phyloP scores from a whole-genome alignment of 2,113 vertebrate species.

The Archilochus colubris region DNA sequence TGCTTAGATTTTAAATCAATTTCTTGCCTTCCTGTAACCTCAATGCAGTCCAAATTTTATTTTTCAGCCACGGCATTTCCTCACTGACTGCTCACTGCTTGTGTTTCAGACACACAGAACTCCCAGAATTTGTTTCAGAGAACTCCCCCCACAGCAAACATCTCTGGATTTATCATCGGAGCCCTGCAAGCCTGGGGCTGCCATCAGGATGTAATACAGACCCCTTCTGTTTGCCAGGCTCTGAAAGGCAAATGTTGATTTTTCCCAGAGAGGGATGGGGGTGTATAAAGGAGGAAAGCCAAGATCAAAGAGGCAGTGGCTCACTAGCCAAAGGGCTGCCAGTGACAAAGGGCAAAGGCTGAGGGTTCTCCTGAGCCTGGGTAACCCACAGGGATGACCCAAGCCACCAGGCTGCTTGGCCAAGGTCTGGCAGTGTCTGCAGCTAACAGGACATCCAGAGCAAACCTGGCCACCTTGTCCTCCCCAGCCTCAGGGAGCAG shows the following conservation, averaged over 20 bases:
- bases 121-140: neutral
- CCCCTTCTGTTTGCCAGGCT: conserved; percentile 38
- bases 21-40: neutral
- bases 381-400: neutral
- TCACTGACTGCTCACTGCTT: rapidly evolving
- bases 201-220: conserved; percentile 54
- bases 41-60: neutral
- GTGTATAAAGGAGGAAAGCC: neutral
- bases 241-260: conserved; percentile 68
- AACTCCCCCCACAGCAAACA: neutral
- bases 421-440: rapidly evolving
- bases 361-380: neutral
- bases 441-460: neutral
- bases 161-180: conserved; percentile 8
- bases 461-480: neutral
- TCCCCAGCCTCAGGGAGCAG: neutral
- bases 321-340: neutral
- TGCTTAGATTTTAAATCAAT: neutral
- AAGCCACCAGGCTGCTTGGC: neutral
- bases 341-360: neutral
- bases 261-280: conserved; percentile 51
- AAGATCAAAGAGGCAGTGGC: neutral
- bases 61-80: neutral
- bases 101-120: too few species aligned
- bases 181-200: conserved; percentile 17